phyloP scores from a whole-genome alignment of 2,113 vertebrate species.

The Clarias batrachus region DNA sequence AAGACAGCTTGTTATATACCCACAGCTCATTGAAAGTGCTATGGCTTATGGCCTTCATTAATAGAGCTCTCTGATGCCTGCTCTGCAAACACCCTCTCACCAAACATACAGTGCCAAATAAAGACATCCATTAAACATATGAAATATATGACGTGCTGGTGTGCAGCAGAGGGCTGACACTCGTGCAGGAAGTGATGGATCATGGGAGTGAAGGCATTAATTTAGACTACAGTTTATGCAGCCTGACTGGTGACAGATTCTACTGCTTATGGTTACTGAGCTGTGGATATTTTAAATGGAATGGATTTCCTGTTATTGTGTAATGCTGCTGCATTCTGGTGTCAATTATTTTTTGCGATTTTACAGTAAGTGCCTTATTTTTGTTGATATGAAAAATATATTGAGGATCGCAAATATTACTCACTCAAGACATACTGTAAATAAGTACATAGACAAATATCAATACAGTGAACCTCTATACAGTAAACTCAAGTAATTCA shows the following conservation, averaged over 20 bases:
- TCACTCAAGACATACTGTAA: no score
- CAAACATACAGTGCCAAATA: background rate
- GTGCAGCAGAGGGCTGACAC: background rate
- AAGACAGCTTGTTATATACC: conserved; percentile 29
- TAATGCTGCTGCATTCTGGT: background rate
- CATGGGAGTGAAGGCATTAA: conserved; percentile 2
- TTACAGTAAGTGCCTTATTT: background rate
- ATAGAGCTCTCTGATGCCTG: background rate
- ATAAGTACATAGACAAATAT: no score
- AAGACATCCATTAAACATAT: background rate
- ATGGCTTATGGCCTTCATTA: conserved; percentile 8
- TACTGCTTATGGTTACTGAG: background rate
- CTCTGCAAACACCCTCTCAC: background rate
- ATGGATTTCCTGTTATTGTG: background rate
- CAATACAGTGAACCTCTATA: no score
- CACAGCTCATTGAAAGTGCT: conserved; percentile 11
- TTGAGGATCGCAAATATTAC: no score
- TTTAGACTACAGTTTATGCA: background rate
- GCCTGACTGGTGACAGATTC: background rate
- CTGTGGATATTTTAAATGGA: background rate
- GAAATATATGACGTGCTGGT: background rate
- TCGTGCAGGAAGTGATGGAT: conserved; percentile 26
- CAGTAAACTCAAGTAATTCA: no score
- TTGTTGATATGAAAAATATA: no score
- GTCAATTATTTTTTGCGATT: background rate